Evolutionary conservation across 2,888 invertebrate species (phyloP).

Genomic region (Branchipolynoe longqiensis): DNA sequence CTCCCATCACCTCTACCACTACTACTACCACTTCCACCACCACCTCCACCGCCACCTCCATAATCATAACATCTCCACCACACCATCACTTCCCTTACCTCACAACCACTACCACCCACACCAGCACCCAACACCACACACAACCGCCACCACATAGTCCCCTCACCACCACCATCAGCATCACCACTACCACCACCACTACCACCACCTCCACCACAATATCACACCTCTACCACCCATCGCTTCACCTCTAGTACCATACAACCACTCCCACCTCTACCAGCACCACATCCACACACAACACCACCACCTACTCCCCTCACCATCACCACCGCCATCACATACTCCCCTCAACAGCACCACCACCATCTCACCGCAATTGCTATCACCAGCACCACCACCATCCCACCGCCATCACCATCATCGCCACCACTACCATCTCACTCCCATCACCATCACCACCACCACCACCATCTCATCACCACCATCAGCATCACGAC

Average conservation of each 20-base stretch:
- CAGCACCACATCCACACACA: neutral
- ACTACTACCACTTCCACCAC: no score
- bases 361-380: neutral
- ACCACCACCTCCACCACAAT: neutral
- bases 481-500: neutral
- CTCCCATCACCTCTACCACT: neutral
- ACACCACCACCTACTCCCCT: neutral
- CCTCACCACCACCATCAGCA: neutral
- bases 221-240: neutral
- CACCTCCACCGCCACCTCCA: no score
- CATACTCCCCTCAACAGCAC: neutral
- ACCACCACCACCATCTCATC: neutral
- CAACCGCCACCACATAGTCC: no score
- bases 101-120: neutral
- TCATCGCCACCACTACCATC: neutral
- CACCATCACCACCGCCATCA: neutral
- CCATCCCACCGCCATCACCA: neutral
- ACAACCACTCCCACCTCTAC: neutral
- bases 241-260: neutral
- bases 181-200: neutral
- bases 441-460: neutral
- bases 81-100: neutral
- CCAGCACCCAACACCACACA: no score
- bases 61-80: no score
- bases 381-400: neutral